Percentiles rank a stretch among this genome's conserved stretches.
Evolutionary conservation across 1,140 invertebrate genomes (phyloP).

Genomic region (Heliconius congener): DNA sequence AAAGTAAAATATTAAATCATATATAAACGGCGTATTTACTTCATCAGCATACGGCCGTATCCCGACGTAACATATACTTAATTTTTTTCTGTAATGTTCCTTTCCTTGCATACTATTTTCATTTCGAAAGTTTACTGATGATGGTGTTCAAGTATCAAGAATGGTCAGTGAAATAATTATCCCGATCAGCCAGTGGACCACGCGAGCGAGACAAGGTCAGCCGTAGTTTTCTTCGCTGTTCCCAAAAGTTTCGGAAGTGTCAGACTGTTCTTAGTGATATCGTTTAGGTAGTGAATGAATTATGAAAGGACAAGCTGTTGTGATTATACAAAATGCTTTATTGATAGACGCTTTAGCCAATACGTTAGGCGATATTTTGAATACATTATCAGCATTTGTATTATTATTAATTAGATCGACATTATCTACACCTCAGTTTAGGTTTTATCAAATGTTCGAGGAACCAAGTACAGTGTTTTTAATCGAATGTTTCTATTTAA

Average conservation of each 20-base stretch:
- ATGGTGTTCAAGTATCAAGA: conserved; percentile 45
- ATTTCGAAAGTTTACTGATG: conserved; percentile 34
- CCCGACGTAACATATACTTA: not conserved
- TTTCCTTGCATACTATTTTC: conserved; percentile 23
- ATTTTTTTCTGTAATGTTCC: conserved; percentile 20
- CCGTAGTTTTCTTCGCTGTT: conserved; percentile 79
- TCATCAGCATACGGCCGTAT: conserved; percentile 3
- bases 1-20: too few species aligned
- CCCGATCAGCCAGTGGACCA: conserved; percentile 58
- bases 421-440: conserved; percentile 52
- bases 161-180: conserved; percentile 65
- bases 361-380: conserved; percentile 74
- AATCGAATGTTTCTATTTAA: conserved; percentile 59
- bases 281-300: conserved; percentile 75
- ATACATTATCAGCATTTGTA: conserved; percentile 67
- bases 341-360: conserved; percentile 74
- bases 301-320: conserved; percentile 68
- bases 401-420: conserved; percentile 45
- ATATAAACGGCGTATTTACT: not conserved
- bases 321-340: conserved; percentile 78
- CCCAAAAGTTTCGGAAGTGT: conserved; percentile 76
- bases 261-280: conserved; percentile 76
- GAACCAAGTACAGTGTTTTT: conserved; percentile 61
- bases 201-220: conserved; percentile 69
- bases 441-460: conserved; percentile 58